phyloP scores from a whole-genome alignment of 2,113 vertebrate species.

The Mystacornis crossleyi region DNA sequence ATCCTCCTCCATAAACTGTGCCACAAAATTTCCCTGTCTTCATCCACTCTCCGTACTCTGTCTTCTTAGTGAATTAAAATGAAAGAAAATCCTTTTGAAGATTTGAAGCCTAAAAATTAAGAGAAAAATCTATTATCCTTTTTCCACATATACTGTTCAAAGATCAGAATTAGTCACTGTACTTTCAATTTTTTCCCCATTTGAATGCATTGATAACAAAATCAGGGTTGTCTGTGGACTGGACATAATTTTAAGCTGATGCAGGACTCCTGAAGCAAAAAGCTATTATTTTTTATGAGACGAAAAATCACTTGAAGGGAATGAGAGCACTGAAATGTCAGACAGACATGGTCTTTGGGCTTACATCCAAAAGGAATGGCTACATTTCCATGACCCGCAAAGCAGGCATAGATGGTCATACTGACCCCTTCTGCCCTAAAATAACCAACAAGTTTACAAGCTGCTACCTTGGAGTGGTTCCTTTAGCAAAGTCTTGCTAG shows the following conservation, averaged over 20 bases:
- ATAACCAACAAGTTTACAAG: background rate
- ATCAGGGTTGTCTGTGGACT: background rate
- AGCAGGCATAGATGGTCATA: background rate
- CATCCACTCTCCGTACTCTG: background rate
- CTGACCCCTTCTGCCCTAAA: background rate
- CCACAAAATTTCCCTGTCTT: background rate
- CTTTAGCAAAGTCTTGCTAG: background rate
- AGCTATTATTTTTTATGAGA: background rate
- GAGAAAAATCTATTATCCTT: background rate
- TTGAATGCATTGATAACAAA: background rate
- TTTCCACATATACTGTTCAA: background rate
- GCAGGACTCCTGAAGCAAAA: background rate
- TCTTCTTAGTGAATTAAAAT: background rate
- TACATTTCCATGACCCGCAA: background rate
- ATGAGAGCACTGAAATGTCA: background rate
- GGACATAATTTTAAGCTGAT: background rate
- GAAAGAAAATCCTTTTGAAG: background rate
- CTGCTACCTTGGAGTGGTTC: background rate
- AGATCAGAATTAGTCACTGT: background rate
- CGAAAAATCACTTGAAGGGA: background rate
- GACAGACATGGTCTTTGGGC: background rate
- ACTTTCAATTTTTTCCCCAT: background rate
- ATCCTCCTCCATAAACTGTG: background rate
- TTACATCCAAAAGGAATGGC: background rate
- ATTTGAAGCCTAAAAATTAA: background rate